Conservation (phyloP, 2,797 vertebrate species). For the Myotis myotis region DNA sequence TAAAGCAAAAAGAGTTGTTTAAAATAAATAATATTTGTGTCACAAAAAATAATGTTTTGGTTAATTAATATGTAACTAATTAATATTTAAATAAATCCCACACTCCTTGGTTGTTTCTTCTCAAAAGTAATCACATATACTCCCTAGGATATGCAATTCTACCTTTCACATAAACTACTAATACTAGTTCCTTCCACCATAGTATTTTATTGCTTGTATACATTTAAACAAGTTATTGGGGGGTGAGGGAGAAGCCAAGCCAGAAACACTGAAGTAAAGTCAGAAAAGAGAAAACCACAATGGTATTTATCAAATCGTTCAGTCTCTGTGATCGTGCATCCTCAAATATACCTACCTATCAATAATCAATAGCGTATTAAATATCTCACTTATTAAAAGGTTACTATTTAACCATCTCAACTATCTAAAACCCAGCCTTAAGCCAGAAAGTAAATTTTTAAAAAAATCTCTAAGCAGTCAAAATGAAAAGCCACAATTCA, state of each 20-base stretch:
- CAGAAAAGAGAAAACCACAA: not conserved
- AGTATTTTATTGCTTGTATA: not conserved
- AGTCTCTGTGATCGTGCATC: not conserved
- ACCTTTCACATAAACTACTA: not conserved
- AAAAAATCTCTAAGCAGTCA: not conserved
- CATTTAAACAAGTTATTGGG: not conserved
- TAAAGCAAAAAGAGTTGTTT: conserved; percentile 15
- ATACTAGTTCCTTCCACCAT: not conserved
- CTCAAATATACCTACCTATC: not conserved
- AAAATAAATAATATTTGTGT: conserved; percentile 28
- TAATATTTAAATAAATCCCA: conserved; percentile 20
- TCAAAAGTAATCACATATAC: not conserved
- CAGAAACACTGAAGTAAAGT: conserved; percentile 14
- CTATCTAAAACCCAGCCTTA: conserved; percentile 6
- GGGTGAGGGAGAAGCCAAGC: not conserved
- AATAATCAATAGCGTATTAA: not conserved
- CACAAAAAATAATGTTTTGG: conserved; percentile 7
- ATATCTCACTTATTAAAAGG: not conserved
- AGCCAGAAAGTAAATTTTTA: not conserved
- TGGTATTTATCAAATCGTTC: conserved; percentile 21
- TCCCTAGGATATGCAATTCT: not conserved
- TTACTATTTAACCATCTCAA: conserved; percentile 10
- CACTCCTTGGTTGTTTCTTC: conserved; percentile 36
- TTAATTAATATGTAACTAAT: conserved; percentile 1
- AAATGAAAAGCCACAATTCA: not conserved